Conservation (phyloP, 1,140 invertebrate genomes). For the Gryllus bimaculatus region DNA sequence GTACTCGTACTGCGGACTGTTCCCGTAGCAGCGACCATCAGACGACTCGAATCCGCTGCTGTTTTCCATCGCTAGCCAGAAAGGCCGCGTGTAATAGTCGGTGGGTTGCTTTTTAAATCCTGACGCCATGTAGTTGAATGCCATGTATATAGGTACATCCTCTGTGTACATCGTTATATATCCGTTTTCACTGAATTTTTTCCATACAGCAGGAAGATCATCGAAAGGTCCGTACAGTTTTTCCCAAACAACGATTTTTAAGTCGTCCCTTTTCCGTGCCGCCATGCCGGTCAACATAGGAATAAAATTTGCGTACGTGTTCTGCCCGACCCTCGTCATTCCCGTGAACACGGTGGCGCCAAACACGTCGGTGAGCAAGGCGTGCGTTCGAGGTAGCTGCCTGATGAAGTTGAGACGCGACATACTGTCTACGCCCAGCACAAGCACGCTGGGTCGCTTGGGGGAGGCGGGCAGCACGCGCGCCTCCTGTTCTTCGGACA, state of each 20-base stretch:
- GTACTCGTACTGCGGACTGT: conserved; percentile 38
- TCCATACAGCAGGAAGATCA: conserved; percentile 34
- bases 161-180: conserved; percentile 37
- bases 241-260: background rate
- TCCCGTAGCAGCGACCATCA: conserved; percentile 38
- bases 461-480: background rate
- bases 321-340: conserved; percentile 37
- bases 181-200: conserved; percentile 29
- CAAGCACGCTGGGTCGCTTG: conserved; percentile 31
- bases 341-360: conserved; percentile 35
- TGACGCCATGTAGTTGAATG: conserved; percentile 35
- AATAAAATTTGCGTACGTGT: conserved; percentile 38
- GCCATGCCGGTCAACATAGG: conserved; percentile 32
- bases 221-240: conserved; percentile 27
- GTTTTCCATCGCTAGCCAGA: conserved; percentile 30
- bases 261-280: background rate
- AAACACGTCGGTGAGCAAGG: conserved; percentile 34
- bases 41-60: conserved; percentile 25
- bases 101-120: conserved; percentile 38
- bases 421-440: conserved; percentile 47
- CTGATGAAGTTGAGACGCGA: conserved; percentile 47
- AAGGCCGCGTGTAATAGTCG: conserved; percentile 38
- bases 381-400: conserved; percentile 41
- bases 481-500: conserved; percentile 9
- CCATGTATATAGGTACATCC: conserved; percentile 33